phyloP scores from a whole-genome alignment of 2,113 vertebrate genomes.

The Ciconia boyciana region DNA sequence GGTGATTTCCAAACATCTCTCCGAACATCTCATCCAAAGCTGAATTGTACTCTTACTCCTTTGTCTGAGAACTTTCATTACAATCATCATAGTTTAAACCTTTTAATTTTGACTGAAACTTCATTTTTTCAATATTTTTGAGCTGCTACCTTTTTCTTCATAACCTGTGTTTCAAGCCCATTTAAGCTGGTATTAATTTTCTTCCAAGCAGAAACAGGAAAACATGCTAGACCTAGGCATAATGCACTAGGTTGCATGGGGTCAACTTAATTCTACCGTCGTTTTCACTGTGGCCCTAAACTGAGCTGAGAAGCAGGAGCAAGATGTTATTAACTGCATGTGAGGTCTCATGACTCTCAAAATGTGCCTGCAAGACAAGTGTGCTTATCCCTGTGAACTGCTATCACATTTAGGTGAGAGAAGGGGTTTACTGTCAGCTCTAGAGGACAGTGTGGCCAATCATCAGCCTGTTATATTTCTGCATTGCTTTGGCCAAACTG shows the following conservation, averaged over 20 bases:
- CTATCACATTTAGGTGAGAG: neutral
- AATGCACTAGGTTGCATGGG: neutral
- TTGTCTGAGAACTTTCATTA: neutral
- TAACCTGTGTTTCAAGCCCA: neutral
- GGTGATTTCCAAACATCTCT: neutral
- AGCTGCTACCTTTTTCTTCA: neutral
- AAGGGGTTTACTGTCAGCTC: neutral
- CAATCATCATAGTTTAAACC: neutral
- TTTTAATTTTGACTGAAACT: neutral
- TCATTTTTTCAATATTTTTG: neutral
- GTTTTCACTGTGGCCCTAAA: neutral
- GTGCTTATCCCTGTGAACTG: neutral
- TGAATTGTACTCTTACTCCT: neutral
- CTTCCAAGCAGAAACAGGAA: neutral
- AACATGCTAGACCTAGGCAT: neutral
- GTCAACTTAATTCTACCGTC: rapidly evolving
- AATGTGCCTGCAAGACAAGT: neutral
- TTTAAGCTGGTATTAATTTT: neutral
- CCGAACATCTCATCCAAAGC: neutral
- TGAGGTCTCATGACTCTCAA: neutral
- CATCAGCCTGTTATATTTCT: neutral
- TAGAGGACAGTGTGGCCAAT: neutral
- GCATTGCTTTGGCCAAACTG: neutral
- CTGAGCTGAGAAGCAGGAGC: neutral
- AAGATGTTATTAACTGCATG: neutral